Evolutionary conservation across 1,140 invertebrate genomes (phyloP).

Genomic region (Ceratoteleas bidentatus): DNA sequence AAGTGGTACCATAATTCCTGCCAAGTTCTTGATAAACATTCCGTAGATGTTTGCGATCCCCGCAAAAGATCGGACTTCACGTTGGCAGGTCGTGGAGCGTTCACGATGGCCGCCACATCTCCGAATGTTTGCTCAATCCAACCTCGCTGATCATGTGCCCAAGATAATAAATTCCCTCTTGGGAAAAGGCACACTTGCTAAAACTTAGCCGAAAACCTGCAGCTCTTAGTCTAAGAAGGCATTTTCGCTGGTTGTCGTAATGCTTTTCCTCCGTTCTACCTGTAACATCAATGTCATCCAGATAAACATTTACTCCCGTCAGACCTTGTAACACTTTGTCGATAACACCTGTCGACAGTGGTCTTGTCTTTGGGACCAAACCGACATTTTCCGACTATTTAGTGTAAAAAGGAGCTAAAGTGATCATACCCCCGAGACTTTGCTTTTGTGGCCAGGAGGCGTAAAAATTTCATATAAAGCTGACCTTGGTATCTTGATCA

Average conservation of each 20-base stretch:
- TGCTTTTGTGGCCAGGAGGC: no score
- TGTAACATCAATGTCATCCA: constrained; percentile 32
- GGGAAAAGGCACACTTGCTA: no score
- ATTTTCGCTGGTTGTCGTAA: constrained; percentile 8
- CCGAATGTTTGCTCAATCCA: constrained; percentile 59
- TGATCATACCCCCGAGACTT: no score
- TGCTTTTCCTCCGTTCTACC: constrained; percentile 20
- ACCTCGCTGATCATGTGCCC: no score
- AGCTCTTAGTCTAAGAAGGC: no score
- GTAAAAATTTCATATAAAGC: no score
- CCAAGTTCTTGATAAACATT: constrained; percentile 68
- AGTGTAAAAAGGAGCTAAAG: no score
- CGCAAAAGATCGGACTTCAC: constrained; percentile 70
- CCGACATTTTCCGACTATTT: no score
- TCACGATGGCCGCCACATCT: constrained; percentile 73
- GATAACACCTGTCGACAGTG: no score
- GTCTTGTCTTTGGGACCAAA: no score
- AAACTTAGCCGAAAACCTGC: neutral
- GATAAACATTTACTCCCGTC: neutral
- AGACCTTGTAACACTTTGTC: constrained; percentile 36
- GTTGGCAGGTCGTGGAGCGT: constrained; percentile 70
- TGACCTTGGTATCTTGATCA: no score
- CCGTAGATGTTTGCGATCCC: constrained; percentile 78
- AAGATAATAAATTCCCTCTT: no score
- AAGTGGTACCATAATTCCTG: constrained; percentile 63